Evolutionary conservation across 2,113 vertebrate species (phyloP), one percentile per base, ranked within the genome.

Genomic region (Ophiodon elongatus): DNA sequence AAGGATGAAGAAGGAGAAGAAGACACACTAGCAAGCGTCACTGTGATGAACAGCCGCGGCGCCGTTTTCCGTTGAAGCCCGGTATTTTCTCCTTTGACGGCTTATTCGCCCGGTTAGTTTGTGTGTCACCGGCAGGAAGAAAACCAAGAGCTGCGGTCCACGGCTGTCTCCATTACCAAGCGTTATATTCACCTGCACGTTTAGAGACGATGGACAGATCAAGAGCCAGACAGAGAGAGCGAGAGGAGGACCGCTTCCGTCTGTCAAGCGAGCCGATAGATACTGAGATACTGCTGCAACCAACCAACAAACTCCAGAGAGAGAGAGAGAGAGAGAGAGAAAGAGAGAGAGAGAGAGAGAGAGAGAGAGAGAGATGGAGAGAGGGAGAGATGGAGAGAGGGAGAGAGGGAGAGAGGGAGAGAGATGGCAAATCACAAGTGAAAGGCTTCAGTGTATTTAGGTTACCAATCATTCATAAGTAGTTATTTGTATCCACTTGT

Each of bases 131-230:
- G 19, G 59, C 68, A 72, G 73, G 39, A 79, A 69, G 66, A 71
- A 69, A 76, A 80, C 79, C 79, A 6, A 76, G 67, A 88, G 78
- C 84, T 39, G 75, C 81, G 79, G 86, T 89, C 76, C 89, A 50
- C 83, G 11, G 83, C 25, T 33, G 83, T 89, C 88, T 93, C 91
- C 94, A 94, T 95, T 39, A 85, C 85, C 74, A 76, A 78, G 88
- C 69, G 76, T 75, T 83, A 86, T 57, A 78, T 87, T 90, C 90
- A 85, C 82, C 76, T 85, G 43, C 73, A 33, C 76, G 60, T 23
- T 57, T 8, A 31, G 71, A 85, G 60, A 67, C 78, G 70, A 71
- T 65, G 54, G 78, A 71, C 35, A 56, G 60, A 27, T 50, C 45
- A 45, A 74, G 25, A 76, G 13, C 29, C 54, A 73, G 66, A 76